Evolutionary conservation across 2,888 invertebrate genomes (phyloP).

Genomic region (Alloplasta piceator): DNA sequence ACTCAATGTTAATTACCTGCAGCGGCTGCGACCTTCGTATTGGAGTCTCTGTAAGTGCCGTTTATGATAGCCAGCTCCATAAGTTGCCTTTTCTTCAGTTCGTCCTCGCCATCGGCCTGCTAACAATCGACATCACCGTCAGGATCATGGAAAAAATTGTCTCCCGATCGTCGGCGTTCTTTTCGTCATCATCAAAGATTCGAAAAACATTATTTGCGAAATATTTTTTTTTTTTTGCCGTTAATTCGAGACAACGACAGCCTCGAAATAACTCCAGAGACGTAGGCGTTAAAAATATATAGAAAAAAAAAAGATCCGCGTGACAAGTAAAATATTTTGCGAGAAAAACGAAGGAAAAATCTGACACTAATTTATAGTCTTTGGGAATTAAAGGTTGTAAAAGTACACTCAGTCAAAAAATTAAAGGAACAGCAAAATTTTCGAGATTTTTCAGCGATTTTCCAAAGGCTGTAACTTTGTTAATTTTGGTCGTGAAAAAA

Average conservation of each 20-base stretch:
- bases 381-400: background rate
- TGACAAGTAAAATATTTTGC: background rate
- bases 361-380: background rate
- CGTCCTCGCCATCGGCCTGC: conserved; percentile 99
- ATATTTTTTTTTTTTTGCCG: background rate
- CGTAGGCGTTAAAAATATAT: too few relatives aligned
- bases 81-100: conserved; percentile 99
- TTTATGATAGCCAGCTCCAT: conserved; percentile 99
- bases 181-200: background rate
- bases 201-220: background rate
- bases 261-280: too few relatives aligned
- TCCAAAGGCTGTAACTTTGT: too few relatives aligned
- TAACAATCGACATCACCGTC: conserved; percentile 83
- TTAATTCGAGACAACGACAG: background rate
- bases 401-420: too few relatives aligned
- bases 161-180: background rate
- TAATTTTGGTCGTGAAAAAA: too few relatives aligned
- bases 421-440: too few relatives aligned
- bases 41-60: conserved; percentile 99
- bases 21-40: conserved; percentile 93
- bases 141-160: conserved; percentile 67
- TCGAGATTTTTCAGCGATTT: too few relatives aligned
- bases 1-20: conserved; percentile 86
- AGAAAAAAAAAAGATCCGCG: too few relatives aligned
- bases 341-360: background rate